phyloP scores from a whole-genome alignment of 2,797 vertebrate genomes.

The Florisuga fusca region DNA sequence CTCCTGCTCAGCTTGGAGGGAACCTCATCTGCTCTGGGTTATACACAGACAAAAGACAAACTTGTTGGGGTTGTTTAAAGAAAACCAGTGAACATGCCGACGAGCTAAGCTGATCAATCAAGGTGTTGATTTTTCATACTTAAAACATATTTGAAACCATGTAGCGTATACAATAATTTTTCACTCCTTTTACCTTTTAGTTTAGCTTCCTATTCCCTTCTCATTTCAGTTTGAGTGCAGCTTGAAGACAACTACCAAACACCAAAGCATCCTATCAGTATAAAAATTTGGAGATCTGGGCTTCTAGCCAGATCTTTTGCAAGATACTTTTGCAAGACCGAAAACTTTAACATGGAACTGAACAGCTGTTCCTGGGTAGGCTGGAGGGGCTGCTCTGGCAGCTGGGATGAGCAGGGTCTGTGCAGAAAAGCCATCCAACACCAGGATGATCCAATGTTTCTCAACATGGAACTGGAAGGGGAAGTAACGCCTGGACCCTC shows the following conservation, averaged over 20 bases:
- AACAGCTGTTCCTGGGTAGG: not conserved
- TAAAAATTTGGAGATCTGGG: not conserved
- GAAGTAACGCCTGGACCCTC: not conserved
- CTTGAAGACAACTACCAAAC: not conserved
- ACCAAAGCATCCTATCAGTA: not conserved
- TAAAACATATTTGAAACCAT: not conserved
- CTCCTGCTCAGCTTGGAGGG: not conserved
- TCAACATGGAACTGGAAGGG: not conserved
- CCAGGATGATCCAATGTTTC: not conserved
- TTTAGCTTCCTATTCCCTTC: not conserved
- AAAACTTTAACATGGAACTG: not conserved
- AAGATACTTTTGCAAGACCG: not conserved
- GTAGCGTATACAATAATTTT: not conserved
- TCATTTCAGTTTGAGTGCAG: not conserved
- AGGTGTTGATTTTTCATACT: not conserved
- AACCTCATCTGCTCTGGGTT: not conserved
- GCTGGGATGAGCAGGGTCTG: accelerated
- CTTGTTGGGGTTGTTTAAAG: not conserved
- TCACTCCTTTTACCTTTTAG: not conserved
- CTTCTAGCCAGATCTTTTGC: too few relatives aligned
- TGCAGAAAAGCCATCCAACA: not conserved
- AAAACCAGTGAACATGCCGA: not conserved
- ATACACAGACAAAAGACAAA: not conserved
- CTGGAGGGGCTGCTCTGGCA: not conserved
- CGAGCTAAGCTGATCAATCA: not conserved